These are phyloP conservation scores for Pemphigus obesinymphae DNA, from an alignment of 1,140 invertebrate species.

Conservation along the genomic window DNA sequence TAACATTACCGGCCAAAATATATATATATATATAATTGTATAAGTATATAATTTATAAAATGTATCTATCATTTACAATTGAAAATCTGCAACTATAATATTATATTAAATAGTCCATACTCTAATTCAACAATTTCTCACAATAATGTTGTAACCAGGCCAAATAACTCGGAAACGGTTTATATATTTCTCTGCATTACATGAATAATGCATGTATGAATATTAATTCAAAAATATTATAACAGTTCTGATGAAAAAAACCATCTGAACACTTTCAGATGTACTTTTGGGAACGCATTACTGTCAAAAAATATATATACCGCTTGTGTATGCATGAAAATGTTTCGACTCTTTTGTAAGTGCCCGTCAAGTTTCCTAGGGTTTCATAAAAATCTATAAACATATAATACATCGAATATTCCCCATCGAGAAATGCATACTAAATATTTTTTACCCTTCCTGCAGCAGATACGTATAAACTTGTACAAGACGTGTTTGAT, in stretches of 20 bases:
- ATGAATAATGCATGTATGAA: constrained; percentile 1
- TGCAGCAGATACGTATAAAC: not conserved
- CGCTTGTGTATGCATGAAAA: not conserved
- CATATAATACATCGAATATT: not conserved
- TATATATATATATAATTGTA: no score
- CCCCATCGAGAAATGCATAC: not conserved
- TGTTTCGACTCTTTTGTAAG: not conserved
- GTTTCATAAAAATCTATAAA: not conserved
- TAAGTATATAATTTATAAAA: no score
- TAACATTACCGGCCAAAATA: no score
- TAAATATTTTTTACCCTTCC: not conserved
- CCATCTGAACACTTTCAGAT: not conserved
- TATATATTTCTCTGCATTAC: not conserved
- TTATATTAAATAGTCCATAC: no score
- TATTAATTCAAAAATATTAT: constrained; percentile 9
- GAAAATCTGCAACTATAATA: no score
- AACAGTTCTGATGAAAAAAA: not conserved
- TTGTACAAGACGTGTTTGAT: not conserved
- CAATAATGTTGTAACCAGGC: no score
- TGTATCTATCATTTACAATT: no score
- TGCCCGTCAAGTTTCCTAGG: not conserved
- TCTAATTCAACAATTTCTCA: no score
- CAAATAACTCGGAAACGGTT: no score
- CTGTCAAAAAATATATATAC: constrained; percentile 3
- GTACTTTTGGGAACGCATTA: constrained; percentile 21